Evolutionary conservation across 1,140 invertebrate species (phyloP).

Genomic region (Camponotus pennsylvanicus): DNA sequence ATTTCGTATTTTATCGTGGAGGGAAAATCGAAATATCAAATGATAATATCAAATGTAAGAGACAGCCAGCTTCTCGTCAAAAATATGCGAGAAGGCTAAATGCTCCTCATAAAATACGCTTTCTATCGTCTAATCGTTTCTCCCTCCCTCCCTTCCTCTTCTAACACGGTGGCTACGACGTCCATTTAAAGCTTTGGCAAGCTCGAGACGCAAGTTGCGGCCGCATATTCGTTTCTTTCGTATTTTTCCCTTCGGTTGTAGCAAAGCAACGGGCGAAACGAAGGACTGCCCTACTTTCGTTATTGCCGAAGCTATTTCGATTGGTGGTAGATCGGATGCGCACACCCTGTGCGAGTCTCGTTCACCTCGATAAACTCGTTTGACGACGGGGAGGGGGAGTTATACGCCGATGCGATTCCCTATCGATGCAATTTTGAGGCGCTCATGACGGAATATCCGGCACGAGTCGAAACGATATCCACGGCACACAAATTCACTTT

Average conservation of each 20-base stretch:
- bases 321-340: conserved; percentile 58
- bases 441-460: conserved; percentile 42
- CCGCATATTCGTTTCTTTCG: conserved; percentile 40
- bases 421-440: conserved; percentile 37
- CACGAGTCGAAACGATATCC: conserved; percentile 30
- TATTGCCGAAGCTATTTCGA: conserved; percentile 58
- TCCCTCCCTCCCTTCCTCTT: background rate
- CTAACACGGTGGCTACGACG: conserved; percentile 38
- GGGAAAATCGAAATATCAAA: background rate
- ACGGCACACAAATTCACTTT: conserved; percentile 18
- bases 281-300: conserved; percentile 54
- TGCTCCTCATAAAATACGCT: conserved; percentile 28
- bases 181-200: conserved; percentile 59
- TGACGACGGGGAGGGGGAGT: background rate
- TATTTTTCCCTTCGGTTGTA: conserved; percentile 48
- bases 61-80: background rate
- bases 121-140: conserved; percentile 50
- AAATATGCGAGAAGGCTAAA: conserved; percentile 12
- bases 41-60: conserved; percentile 7
- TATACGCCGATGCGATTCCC: conserved; percentile 36
- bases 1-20: background rate
- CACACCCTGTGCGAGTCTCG: conserved; percentile 40
- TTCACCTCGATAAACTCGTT: conserved; percentile 58
- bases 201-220: background rate
- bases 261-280: conserved; percentile 37